phyloP scores from a whole-genome alignment of 2,888 invertebrate species.

The Oxycera nigricornis region DNA sequence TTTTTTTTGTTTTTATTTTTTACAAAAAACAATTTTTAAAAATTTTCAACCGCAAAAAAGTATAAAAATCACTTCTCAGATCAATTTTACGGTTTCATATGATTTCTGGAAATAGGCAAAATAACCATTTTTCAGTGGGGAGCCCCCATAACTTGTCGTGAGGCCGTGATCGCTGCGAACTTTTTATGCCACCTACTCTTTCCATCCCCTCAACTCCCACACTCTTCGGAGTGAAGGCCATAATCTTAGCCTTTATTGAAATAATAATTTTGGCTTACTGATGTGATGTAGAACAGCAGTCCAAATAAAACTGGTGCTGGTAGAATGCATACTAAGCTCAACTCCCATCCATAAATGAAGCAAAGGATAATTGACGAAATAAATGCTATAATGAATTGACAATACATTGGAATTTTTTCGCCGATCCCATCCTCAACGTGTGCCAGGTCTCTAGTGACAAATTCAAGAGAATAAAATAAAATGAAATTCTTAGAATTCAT shows the following conservation, averaged over 20 bases:
- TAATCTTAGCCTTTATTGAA: neutral
- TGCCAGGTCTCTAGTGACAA: constrained; percentile 65
- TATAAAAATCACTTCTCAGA: too few relatives aligned
- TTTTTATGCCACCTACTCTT: too few relatives aligned
- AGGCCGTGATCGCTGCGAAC: too few relatives aligned
- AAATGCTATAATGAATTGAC: constrained; percentile 71
- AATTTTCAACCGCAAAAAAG: too few relatives aligned
- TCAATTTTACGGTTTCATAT: too few relatives aligned
- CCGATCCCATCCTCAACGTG: constrained; percentile 80
- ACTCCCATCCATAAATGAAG: constrained; percentile 75
- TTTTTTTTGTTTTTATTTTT: too few relatives aligned
- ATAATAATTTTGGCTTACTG: constrained; percentile 61
- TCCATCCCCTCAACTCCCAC: too few relatives aligned
- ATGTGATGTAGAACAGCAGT: constrained; percentile 67
- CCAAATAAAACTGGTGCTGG: constrained; percentile 70
- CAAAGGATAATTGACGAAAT: constrained; percentile 71
- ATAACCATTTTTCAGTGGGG: too few relatives aligned
- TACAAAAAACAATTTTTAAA: too few relatives aligned
- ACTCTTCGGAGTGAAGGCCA: neutral
- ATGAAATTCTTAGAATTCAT: neutral
- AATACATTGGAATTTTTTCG: constrained; percentile 74
- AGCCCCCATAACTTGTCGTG: too few relatives aligned
- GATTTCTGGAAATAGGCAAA: too few relatives aligned
- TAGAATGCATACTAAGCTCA: constrained; percentile 73
- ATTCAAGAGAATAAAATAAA: neutral